Percentiles rank a stretch among this genome's conserved stretches.
Evolutionary conservation across 1,140 invertebrate species (phyloP).

Genomic region (Zeugodacus cucurbitae): DNA sequence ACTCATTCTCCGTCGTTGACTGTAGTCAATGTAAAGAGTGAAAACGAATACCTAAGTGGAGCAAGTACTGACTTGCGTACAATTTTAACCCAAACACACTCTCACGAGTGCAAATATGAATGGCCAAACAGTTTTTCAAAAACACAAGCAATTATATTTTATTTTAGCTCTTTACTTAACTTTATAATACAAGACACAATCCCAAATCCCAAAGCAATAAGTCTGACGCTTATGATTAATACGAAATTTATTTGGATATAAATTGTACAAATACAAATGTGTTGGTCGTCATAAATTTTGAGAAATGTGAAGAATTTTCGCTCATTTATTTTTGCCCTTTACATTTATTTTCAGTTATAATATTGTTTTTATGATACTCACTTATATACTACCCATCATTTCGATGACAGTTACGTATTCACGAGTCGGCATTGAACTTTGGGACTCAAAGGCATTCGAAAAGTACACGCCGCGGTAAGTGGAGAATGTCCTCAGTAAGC

Average conservation of each 20-base stretch:
- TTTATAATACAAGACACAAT: neutral
- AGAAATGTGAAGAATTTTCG: neutral
- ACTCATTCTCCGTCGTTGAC: too few relatives aligned
- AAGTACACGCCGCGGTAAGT: slow-evolving; percentile 90
- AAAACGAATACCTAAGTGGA: too few relatives aligned
- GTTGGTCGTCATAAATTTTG: neutral
- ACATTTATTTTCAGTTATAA: slow-evolving; percentile 78
- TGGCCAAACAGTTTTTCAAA: neutral
- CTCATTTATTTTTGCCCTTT: slow-evolving; percentile 1
- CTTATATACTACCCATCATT: slow-evolving; percentile 93
- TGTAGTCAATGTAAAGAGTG: too few relatives aligned
- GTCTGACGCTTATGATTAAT: neutral
- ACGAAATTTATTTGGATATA: neutral
- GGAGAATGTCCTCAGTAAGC: slow-evolving; percentile 92
- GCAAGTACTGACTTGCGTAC: too few relatives aligned
- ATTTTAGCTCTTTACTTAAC: neutral
- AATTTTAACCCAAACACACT: too few relatives aligned
- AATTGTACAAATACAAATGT: neutral
- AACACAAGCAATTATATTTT: neutral
- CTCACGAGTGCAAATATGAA: neutral
- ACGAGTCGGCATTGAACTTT: slow-evolving; percentile 89
- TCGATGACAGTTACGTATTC: slow-evolving; percentile 94
- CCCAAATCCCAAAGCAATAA: slow-evolving; percentile 5
- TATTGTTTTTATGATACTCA: slow-evolving; percentile 87
- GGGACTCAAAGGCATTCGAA: slow-evolving; percentile 95